These are phyloP conservation scores for Channallabes apus DNA, from an alignment of 2,797 vertebrate genomes.

Conservation along the genomic window DNA sequence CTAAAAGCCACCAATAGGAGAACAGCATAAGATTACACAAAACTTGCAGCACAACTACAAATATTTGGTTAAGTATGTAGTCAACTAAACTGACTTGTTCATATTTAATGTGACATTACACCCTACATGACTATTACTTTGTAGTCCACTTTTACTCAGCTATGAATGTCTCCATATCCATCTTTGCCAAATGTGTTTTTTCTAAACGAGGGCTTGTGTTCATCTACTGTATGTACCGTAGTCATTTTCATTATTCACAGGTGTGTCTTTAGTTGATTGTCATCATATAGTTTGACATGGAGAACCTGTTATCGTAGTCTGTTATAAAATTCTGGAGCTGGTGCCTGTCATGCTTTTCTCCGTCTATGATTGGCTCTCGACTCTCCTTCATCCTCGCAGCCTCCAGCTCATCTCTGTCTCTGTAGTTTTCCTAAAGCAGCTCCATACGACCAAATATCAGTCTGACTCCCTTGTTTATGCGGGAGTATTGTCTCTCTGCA, in stretches of 20 bases:
- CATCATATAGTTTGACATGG: not conserved
- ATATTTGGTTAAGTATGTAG: not conserved
- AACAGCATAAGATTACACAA: not conserved
- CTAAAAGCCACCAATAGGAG: slow-evolving; percentile 1
- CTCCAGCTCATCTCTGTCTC: not conserved
- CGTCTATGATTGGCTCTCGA: not conserved
- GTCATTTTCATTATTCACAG: not conserved
- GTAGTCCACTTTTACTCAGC: not conserved
- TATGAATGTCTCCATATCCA: not conserved
- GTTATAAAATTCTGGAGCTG: not conserved
- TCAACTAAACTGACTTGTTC: not conserved
- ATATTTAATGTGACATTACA: not conserved
- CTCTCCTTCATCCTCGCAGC: not conserved
- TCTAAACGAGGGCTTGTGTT: slow-evolving; percentile 2
- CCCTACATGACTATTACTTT: not conserved
- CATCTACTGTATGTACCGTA: not conserved
- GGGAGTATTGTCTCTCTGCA: not conserved
- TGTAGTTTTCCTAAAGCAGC: not conserved
- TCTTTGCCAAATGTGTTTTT: slow-evolving; percentile 1
- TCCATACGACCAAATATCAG: not conserved
- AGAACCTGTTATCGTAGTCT: not conserved
- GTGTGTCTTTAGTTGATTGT: not conserved
- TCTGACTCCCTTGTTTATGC: slow-evolving; percentile 9
- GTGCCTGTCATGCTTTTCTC: not conserved
- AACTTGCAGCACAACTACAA: not conserved